phyloP scores from a whole-genome alignment of 1,140 invertebrate species.

The Zaprionus africanus region DNA sequence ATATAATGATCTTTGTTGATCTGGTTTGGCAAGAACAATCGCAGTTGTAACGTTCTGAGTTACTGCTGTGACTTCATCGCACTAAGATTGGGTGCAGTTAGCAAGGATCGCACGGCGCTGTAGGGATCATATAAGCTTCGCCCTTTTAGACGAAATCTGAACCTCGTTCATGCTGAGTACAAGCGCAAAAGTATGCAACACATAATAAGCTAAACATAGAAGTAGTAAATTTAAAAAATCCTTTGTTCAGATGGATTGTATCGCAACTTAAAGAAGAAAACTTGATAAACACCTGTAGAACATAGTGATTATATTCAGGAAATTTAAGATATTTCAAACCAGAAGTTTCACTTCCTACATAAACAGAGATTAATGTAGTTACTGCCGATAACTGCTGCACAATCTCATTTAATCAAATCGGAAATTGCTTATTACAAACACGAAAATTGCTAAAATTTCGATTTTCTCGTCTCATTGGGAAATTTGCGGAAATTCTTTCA shows the following conservation, averaged over 20 bases:
- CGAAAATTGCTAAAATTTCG: neutral
- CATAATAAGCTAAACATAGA: no score
- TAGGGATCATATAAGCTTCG: conserved; percentile 14
- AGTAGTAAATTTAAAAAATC: no score
- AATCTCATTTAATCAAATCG: neutral
- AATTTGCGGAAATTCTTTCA: conserved; percentile 6
- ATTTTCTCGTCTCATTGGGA: neutral
- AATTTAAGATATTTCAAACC: no score
- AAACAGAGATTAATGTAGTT: neutral
- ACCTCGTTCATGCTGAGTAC: neutral
- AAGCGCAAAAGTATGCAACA: no score
- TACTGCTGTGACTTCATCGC: conserved; percentile 17
- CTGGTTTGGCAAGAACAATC: conserved; percentile 41
- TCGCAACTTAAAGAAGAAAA: neutral
- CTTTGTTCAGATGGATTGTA: neutral
- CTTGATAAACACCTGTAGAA: no score
- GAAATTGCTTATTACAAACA: neutral
- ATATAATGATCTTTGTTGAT: conserved; percentile 39
- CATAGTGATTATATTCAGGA: no score
- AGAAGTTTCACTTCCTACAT: no score
- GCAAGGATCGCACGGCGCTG: conserved; percentile 7
- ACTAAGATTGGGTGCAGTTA: conserved; percentile 24
- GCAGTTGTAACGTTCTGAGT: conserved; percentile 20
- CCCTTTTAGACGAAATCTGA: neutral
- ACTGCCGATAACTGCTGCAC: neutral